phyloP scores from a whole-genome alignment of 2,888 invertebrate species.

The Synergus laeviventris region DNA sequence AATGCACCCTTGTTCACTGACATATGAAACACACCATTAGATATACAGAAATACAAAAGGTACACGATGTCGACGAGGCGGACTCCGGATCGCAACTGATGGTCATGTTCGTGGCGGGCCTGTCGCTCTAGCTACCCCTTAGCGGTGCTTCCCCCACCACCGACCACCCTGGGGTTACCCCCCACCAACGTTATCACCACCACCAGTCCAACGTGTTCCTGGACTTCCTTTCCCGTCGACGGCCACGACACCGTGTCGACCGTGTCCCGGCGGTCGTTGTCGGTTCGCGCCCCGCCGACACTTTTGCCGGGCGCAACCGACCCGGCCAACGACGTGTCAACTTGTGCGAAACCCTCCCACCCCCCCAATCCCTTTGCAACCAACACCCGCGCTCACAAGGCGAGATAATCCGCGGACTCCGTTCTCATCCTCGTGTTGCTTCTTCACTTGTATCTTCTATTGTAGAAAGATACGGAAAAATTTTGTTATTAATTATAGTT shows the following conservation, averaged over 20 bases:
- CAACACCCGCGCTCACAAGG: not conserved
- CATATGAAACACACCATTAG: not conserved
- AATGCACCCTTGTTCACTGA: not conserved
- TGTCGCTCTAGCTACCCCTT: slow-evolving; percentile 56
- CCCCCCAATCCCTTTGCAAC: slow-evolving; percentile 41
- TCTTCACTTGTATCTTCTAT: not conserved
- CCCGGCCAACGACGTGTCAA: slow-evolving; percentile 71
- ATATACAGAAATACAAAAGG: not conserved
- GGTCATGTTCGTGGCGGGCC: slow-evolving; percentile 52
- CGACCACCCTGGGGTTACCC: slow-evolving; percentile 26
- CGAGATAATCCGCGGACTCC: not conserved
- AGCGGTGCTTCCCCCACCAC: slow-evolving; percentile 41
- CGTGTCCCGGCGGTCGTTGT: slow-evolving; percentile 67
- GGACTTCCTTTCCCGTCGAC: slow-evolving; percentile 58
- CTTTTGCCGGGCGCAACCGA: slow-evolving; percentile 68
- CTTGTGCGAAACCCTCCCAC: slow-evolving; percentile 60
- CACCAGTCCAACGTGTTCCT: slow-evolving; percentile 49
- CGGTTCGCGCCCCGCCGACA: slow-evolving; percentile 69
- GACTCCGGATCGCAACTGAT: slow-evolving; percentile 68
- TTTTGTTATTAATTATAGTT: too few relatives aligned
- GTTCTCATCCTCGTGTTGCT: not conserved
- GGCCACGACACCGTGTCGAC: slow-evolving; percentile 64
- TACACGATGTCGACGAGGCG: slow-evolving; percentile 57
- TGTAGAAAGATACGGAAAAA: not conserved
- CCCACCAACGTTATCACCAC: slow-evolving; percentile 44